Percentiles rank a stretch among this genome's conserved stretches.
Conservation (phyloP, 1,140 invertebrate genomes). For the Oreohelix idahoensis region DNA sequence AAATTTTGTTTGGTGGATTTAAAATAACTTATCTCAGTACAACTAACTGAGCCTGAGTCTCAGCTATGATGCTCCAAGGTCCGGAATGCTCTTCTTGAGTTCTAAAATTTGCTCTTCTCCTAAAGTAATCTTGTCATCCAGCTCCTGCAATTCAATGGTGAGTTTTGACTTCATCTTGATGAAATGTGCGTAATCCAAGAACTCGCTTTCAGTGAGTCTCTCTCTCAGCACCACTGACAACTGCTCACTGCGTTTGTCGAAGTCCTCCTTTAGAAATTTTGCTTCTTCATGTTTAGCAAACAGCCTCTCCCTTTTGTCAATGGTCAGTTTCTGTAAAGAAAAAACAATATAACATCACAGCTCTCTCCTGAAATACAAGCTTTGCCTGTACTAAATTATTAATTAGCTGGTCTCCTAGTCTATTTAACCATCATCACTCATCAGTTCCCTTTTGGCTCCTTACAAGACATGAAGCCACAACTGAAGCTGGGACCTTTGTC, state of each 20-base stretch:
- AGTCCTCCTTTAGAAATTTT: constrained; percentile 86
- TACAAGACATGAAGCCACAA: no score
- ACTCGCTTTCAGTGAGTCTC: constrained; percentile 84
- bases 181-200: constrained; percentile 89
- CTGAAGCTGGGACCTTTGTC: no score
- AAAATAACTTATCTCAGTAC: background rate
- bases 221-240: constrained; percentile 84
- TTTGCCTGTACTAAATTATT: no score
- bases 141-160: constrained; percentile 87
- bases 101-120: constrained; percentile 86
- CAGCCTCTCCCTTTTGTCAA: constrained; percentile 85
- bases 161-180: constrained; percentile 94
- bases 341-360: background rate
- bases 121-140: constrained; percentile 89
- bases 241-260: constrained; percentile 85
- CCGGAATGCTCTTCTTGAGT: constrained; percentile 66
- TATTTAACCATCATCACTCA: no score
- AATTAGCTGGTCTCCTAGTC: no score
- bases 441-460: no score
- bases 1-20: no score
- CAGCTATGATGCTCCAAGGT: background rate
- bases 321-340: constrained; percentile 80
- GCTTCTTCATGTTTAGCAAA: constrained; percentile 88
- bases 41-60: no score
- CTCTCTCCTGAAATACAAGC: no score